Base-by-base conservation (phyloP, 1,140 invertebrate species). In the Alviniconcha marisindica region DNA sequence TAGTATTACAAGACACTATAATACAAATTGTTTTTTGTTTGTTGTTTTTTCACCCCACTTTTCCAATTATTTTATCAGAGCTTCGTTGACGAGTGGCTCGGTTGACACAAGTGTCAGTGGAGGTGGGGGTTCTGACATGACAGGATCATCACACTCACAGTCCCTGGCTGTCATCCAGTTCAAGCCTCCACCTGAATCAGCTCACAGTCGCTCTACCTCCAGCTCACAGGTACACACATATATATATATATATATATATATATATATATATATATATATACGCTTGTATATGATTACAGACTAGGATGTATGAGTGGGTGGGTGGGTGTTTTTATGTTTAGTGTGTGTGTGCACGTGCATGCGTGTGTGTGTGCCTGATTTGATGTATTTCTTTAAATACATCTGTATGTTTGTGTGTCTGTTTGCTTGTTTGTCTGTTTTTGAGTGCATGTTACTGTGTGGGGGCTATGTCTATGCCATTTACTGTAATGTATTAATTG, bases 151-250 rank as follows among this genome's bases (percentile, higher is more conserved):
- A 40, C 42, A 33, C 38, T 28, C 0, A 28, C 31, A 33, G 5
- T 15, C 24, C 28, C 40, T 76, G 5, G 44, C 42, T 3, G 28
- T 31, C 14, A 76, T 76, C 40, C 40, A 40, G 38, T 76, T 76
- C 44, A 76, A n/a, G 10, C 73, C 73, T 14, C 2, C 24, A 7
- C 40, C 73, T 76, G 73, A 76, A 4, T 7, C 73, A 31, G n/a
- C 14, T 2, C 21, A 31, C 21, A n/a, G 21, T 28, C 40, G 12
- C 42, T 2, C 0, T 7, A 10, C 42, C 3, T 54, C 40, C n/a
- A 24, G 24, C 44, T n/a, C 73, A 54, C 42, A 48, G 73, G 73
- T 76, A 38, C 24, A 71, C 28, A 40, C 21, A 71, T n/a, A 66
- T 28, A 31, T 66, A 31, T 66, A 31, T 31, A 31, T 66, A 66